Evolutionary conservation across 1,140 invertebrate species (phyloP).

Genomic region (Globodera ellingtonae): DNA sequence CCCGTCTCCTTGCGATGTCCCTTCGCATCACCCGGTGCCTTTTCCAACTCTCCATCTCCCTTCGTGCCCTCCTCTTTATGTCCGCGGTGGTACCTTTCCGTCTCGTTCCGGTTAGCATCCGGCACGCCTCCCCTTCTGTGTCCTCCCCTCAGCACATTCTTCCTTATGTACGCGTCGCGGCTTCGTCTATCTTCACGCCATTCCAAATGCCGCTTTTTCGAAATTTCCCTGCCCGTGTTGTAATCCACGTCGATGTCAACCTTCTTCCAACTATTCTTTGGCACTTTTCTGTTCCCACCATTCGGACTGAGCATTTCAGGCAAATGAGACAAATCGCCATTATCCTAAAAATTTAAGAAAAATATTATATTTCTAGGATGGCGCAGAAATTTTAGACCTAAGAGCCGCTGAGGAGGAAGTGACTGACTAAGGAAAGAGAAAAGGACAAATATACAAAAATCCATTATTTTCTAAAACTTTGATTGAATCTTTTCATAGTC

Average conservation of each 20-base stretch:
- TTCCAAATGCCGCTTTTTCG: slow-evolving; percentile 9
- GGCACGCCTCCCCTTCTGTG: background rate
- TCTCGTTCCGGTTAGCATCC: background rate
- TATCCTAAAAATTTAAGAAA: background rate
- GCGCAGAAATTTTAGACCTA: no score
- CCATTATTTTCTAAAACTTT: background rate
- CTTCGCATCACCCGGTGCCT: background rate
- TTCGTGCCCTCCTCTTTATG: background rate
- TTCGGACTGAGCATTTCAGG: slow-evolving; percentile 8
- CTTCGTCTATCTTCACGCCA: background rate
- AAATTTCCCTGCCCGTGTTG: slow-evolving; percentile 25
- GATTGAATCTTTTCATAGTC: no score
- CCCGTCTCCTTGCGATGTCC: background rate
- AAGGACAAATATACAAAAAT: no score
- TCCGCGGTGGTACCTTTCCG: background rate
- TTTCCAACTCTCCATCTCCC: background rate
- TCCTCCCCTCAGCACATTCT: background rate
- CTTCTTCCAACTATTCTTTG: slow-evolving; percentile 45
- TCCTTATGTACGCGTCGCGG: slow-evolving; percentile 7
- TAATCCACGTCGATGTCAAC: slow-evolving; percentile 45
- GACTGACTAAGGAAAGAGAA: no score
- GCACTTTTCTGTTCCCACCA: slow-evolving; percentile 34
- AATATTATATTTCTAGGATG: no score
- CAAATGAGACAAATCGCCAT: background rate
- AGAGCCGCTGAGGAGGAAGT: no score